A percentile compares a stretch with the other conserved stretches of the same genome.
phyloP scores from a whole-genome alignment of 2,113 vertebrate genomes.

The Triplophysa dalaica region DNA sequence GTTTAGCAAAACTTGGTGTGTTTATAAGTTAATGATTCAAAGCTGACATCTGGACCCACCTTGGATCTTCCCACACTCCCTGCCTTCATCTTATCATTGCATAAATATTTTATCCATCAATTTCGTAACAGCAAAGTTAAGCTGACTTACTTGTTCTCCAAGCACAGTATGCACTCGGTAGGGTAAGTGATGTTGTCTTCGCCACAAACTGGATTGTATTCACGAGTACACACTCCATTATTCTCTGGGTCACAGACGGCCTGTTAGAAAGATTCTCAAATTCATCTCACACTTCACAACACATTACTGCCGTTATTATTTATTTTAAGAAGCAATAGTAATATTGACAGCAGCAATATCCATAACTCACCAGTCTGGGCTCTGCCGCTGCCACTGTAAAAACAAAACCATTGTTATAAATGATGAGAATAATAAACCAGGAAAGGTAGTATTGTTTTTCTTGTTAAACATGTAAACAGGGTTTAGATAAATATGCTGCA shows the following conservation, averaged over 20 bases:
- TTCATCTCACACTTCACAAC: not conserved
- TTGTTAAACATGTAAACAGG: not conserved
- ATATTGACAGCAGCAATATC: not conserved
- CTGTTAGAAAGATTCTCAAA: conserved; percentile 27
- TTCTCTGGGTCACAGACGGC: conserved; percentile 20
- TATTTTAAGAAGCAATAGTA: not conserved
- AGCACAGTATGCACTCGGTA: conserved; percentile 64
- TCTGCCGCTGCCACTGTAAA: conserved; percentile 13
- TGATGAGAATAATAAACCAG: not conserved
- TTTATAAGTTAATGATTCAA: not conserved
- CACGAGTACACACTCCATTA: conserved; percentile 45
- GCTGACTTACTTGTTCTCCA: conserved; percentile 55
- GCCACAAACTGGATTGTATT: conserved; percentile 67
- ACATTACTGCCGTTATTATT: not conserved
- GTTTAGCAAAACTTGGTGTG: not conserved
- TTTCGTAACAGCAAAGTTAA: not conserved
- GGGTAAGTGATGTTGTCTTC: conserved; percentile 57
- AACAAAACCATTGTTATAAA: conserved; percentile 4
- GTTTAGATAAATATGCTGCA: not conserved
- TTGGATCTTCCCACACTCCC: not conserved
- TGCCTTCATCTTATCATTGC: not conserved
- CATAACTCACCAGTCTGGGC: conserved; percentile 31
- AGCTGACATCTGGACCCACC: not conserved
- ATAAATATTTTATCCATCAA: not conserved
- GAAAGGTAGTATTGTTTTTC: not conserved